Evolutionary conservation across 2,797 vertebrate genomes (phyloP), one percentile per base, ranked within the genome.

Genomic region (Poeciliopsis paucimaculata): DNA sequence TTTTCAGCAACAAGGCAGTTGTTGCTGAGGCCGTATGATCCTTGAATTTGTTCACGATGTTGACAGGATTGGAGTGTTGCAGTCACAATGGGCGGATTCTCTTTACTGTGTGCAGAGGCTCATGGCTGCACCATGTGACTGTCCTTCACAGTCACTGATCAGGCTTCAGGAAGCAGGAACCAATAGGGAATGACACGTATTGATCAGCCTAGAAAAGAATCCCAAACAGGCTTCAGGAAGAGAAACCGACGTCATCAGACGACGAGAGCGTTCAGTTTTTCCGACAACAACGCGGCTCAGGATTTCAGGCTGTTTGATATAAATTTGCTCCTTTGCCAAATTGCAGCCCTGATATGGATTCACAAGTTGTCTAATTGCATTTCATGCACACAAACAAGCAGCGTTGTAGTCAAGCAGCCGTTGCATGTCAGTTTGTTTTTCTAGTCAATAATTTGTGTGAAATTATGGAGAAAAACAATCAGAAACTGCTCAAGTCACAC

Each of bases 141-240:
- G 94, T 86, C 94, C 94, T 95, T 95, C 93, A 95, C 92, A 92
- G 76, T 93, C 91, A 94, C 9, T 93, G 92, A 79, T 90, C 93
- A 92, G 90, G 87, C 82, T 82, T 93, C 92, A 92, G 86, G 77
- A 77, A 79, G 84, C 82, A 16, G 49, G 28, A 20, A 73, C 57
- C 75, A 28, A 95, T 92, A 70, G 83, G 75, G 76, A 88, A 86
- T 91, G 90, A 90, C 92, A 91, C 74, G 5, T 94, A 95, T 94
- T 90, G 94, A 94, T 95, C 89, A 88, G 84, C 90, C 90, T 80
- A 79, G 82, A 89, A 92, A 89, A 12, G 23, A n/a, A 79, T 74
- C 77, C 77, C 43, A 83, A 79, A 83, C 73, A 49, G 62, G 78
- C 66, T 74, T 12, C 26, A 75, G 73, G 73, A 6, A 55, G 80